Evolutionary conservation across 2,888 invertebrate genomes (phyloP), one percentile per base, ranked within the genome.

Genomic region (Pogonocherus hispidulus): DNA sequence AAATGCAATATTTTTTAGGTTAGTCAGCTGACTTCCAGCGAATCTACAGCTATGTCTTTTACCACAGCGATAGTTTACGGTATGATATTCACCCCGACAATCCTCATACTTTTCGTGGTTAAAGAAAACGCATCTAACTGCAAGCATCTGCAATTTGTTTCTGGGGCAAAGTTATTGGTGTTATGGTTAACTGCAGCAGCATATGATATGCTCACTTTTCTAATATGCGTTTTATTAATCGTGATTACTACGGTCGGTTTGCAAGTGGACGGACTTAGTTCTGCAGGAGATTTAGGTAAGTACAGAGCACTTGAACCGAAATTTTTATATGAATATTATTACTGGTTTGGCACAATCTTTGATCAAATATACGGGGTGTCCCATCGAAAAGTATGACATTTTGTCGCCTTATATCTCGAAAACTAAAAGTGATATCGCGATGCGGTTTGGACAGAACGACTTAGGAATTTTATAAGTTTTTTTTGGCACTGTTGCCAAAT

Each of bases 41-140:
- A 84, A 65, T 85, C 80, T 74, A 78, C 86, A 90, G 88, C 80
- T 84, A 90, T 56, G 90, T 90, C 0, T 89, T 91, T 66, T 92
- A 92, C 73, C 86, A 94, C 54, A 91, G 92, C 9, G n/a, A n/a
- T n/a, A n/a, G n/a, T n/a, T n/a, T 93, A 92, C 82, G 91, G 92
- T 77, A 87, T 94, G 82, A 90, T 92, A 0, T 91, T 95, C 78
- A 90, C 90, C 1, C 88, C 90, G 22, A 88, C 90, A 1, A 90
- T 90, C 35, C 92, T 88, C 77, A 85, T 91, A 22, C 86, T 92
- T 80, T 91, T 91, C 44, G 81, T 87, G 69, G 80, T 92, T 54
- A 87, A 91, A 84, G 95, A 95, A 81, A 87, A 92, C 14, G 85
- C 89, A 2, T 88, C 87, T 44, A 90, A 92, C 54, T 89, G 93